Percentiles rank a stretch among this genome's conserved stretches.
Evolutionary conservation across 2,113 vertebrate genomes (phyloP).

Genomic region (Globicephala melas): DNA sequence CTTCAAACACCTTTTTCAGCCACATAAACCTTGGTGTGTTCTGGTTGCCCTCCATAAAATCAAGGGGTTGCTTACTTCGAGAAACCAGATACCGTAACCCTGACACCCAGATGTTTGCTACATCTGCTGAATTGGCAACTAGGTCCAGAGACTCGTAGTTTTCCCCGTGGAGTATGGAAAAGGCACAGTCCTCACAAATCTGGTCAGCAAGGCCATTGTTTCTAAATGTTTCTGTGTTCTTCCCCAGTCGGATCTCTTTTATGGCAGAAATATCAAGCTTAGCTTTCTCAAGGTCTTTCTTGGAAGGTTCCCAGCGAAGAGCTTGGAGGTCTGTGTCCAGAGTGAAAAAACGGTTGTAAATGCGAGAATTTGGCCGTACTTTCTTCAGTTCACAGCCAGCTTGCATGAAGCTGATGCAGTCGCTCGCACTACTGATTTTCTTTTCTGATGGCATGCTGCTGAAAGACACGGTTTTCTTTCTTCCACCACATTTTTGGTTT

Average conservation of each 20-base stretch:
- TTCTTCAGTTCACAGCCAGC: conserved; percentile 98
- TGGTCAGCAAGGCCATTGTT: conserved; percentile 94
- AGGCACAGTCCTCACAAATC: conserved; percentile 94
- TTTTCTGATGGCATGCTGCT: conserved; percentile 99
- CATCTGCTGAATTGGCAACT: conserved; percentile 94
- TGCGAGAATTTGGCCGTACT: conserved; percentile 93
- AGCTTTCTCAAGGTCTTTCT: conserved; percentile 95
- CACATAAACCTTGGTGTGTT: conserved; percentile 90
- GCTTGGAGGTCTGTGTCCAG: conserved; percentile 94
- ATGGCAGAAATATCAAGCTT: conserved; percentile 93
- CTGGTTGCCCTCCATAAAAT: conserved; percentile 87
- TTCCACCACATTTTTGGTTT: conserved; percentile 90
- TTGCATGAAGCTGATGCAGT: conserved; percentile 99
- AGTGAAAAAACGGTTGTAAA: conserved; percentile 97
- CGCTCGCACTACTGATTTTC: conserved; percentile 95
- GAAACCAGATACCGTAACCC: conserved; percentile 95
- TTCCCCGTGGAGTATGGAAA: conserved; percentile 95
- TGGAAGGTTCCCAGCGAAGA: conserved; percentile 98
- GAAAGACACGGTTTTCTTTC: conserved; percentile 99
- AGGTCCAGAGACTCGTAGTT: conserved; percentile 98
- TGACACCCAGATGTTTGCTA: conserved; percentile 99
- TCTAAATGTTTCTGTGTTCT: conserved; percentile 97
- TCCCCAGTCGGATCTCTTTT: conserved; percentile 95
- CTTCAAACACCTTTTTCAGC: conserved; percentile 90
- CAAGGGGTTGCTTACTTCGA: conserved; percentile 89